Evolutionary conservation across 2,797 vertebrate species (phyloP).

Genomic region (Borostomias antarcticus): DNA sequence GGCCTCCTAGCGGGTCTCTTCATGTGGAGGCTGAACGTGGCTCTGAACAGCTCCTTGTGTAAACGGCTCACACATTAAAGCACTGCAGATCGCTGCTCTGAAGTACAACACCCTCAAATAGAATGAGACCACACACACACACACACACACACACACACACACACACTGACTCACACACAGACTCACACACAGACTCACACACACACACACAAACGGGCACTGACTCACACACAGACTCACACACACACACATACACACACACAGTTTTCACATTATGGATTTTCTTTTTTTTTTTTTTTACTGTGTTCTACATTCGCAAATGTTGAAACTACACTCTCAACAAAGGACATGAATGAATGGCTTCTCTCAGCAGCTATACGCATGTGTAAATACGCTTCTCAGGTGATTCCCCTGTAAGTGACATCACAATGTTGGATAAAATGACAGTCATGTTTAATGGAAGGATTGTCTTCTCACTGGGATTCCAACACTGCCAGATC

Average conservation of each 20-base stretch:
- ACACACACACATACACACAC: too few relatives aligned
- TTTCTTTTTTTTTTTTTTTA: not conserved
- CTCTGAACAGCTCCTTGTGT: conserved; percentile 34
- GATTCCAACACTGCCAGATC: too few relatives aligned
- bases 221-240: not conserved
- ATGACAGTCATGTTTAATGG: too few relatives aligned
- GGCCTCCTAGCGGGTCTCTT: too few relatives aligned
- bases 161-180: conserved; percentile 10
- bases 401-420: too few relatives aligned
- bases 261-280: not conserved
- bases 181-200: not conserved
- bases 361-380: too few relatives aligned
- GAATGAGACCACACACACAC: not conserved
- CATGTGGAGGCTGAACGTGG: too few relatives aligned
- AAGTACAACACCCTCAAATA: not conserved
- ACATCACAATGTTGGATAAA: too few relatives aligned
- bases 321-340: conserved; percentile 8
- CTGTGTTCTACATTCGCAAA: not conserved
- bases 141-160: not conserved
- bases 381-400: too few relatives aligned
- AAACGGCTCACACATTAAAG: conserved; percentile 53
- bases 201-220: too few relatives aligned
- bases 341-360: not conserved
- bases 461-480: too few relatives aligned
- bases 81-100: conserved; percentile 21